These are phyloP conservation scores for Calliphora vicina DNA, from an alignment of 1,140 invertebrate genomes.

Conservation along the genomic window DNA sequence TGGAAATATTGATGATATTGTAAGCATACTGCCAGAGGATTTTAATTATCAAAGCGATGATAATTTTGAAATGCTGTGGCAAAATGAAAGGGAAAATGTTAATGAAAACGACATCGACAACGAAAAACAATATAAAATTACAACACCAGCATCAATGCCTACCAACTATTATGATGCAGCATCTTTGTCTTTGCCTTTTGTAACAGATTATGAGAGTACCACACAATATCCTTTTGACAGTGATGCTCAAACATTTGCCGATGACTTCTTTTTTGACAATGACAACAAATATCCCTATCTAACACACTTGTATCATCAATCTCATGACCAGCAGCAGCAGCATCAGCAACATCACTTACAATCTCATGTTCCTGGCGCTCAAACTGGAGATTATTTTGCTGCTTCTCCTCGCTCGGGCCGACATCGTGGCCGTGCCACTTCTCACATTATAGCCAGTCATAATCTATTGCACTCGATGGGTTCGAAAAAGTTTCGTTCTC, in stretches of 20 bases:
- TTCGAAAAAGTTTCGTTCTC: slow-evolving; percentile 53
- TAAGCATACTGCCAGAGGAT: slow-evolving; percentile 35
- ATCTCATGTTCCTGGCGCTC: background rate
- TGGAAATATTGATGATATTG: background rate
- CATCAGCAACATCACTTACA: background rate
- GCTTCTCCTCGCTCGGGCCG: slow-evolving; percentile 51
- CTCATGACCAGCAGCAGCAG: background rate
- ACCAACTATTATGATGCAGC: background rate
- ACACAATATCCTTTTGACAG: background rate
- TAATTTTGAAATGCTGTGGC: slow-evolving; percentile 44
- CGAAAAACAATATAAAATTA: background rate
- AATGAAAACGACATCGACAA: background rate
- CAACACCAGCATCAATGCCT: background rate
- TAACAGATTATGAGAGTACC: background rate
- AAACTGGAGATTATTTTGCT: slow-evolving; percentile 3
- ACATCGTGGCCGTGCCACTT: slow-evolving; percentile 49
- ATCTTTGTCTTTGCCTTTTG: background rate
- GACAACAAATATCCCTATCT: background rate
- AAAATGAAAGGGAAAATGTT: background rate
- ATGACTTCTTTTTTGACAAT: slow-evolving; percentile 22
- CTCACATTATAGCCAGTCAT: slow-evolving; percentile 36
- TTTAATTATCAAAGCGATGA: slow-evolving; percentile 49
- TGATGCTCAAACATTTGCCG: background rate
- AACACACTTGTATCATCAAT: slow-evolving; percentile 9
- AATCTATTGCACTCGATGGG: slow-evolving; percentile 15